Evolutionary conservation across 2,888 invertebrate genomes (phyloP).

Genomic region (Lasioglossum leucozonium): DNA sequence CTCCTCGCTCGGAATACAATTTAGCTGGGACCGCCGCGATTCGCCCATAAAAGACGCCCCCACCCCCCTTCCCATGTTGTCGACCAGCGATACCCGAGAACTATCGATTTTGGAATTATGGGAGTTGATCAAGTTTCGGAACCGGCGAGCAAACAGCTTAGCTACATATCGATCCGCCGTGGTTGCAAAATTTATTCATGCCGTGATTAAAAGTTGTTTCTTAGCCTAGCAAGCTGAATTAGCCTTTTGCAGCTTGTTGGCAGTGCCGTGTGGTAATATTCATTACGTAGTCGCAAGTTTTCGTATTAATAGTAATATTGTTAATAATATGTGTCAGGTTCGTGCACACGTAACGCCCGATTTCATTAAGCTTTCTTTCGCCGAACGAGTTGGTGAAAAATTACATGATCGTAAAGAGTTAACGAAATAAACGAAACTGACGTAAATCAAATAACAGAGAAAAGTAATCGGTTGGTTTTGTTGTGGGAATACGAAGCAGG

Average conservation of each 20-base stretch:
- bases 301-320: neutral
- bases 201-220: neutral
- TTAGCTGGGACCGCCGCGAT: neutral
- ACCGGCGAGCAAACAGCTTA: neutral
- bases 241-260: neutral
- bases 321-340: neutral
- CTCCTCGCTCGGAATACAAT: neutral
- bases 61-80: neutral
- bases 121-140: neutral
- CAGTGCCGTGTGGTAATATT: neutral
- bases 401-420: neutral
- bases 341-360: neutral
- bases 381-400: neutral
- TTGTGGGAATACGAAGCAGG: too few species aligned
- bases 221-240: neutral
- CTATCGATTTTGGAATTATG: neutral
- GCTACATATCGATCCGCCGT: neutral
- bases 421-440: too few species aligned
- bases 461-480: too few species aligned
- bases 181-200: slow-evolving; percentile 1
- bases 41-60: neutral
- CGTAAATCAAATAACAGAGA: too few species aligned
- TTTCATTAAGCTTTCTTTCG: neutral
- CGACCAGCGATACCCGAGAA: neutral
- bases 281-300: neutral